Evolutionary conservation across 92 coral and sea anemone genomes (phyloP).

Genomic region (Anthopleura xanthogrammica): DNA sequence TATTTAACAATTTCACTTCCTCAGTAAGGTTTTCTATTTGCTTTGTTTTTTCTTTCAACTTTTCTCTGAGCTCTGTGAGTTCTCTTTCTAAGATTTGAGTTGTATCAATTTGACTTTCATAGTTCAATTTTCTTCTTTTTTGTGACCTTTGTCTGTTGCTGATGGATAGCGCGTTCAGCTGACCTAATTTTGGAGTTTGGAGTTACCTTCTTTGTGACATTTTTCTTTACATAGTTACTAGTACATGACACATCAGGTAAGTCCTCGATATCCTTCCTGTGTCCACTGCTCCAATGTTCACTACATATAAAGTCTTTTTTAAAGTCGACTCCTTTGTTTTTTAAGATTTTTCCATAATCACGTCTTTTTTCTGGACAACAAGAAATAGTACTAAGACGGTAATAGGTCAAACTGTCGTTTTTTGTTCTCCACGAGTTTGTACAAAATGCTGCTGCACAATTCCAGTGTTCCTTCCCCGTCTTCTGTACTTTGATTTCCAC

Average conservation of each 20-base stretch:
- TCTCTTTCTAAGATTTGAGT: slow-evolving; percentile 28
- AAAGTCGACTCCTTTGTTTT: slow-evolving; percentile 49
- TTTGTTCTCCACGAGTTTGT: slow-evolving; percentile 49
- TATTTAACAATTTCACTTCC: slow-evolving; percentile 21
- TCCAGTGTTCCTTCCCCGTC: slow-evolving; percentile 39
- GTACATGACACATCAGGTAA: slow-evolving; percentile 44
- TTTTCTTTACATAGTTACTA: slow-evolving; percentile 26
- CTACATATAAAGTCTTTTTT: slow-evolving; percentile 46
- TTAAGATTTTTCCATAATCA: slow-evolving; percentile 21
- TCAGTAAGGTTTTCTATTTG: slow-evolving; percentile 21
- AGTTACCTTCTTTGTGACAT: slow-evolving; percentile 37
- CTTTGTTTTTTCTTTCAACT: slow-evolving; percentile 15
- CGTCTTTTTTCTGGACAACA: slow-evolving; percentile 23
- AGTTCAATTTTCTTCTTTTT: slow-evolving; percentile 41
- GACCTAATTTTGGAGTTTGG: slow-evolving; percentile 31
- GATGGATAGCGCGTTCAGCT: slow-evolving; percentile 31
- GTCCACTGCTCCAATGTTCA: slow-evolving; percentile 40
- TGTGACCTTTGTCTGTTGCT: slow-evolving; percentile 20
- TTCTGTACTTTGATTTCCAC: slow-evolving; percentile 22
- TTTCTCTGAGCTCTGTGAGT: slow-evolving; percentile 30
- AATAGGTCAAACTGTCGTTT: slow-evolving; percentile 26
- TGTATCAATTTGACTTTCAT: slow-evolving; percentile 12
- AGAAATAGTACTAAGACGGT: slow-evolving; percentile 26
- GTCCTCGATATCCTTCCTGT: slow-evolving; percentile 32
- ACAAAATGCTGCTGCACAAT: slow-evolving; percentile 51